Evolutionary conservation across 2,797 vertebrate genomes (phyloP), one percentile per base, ranked within the genome.

Genomic region (Lutjanus argentimaculatus): DNA sequence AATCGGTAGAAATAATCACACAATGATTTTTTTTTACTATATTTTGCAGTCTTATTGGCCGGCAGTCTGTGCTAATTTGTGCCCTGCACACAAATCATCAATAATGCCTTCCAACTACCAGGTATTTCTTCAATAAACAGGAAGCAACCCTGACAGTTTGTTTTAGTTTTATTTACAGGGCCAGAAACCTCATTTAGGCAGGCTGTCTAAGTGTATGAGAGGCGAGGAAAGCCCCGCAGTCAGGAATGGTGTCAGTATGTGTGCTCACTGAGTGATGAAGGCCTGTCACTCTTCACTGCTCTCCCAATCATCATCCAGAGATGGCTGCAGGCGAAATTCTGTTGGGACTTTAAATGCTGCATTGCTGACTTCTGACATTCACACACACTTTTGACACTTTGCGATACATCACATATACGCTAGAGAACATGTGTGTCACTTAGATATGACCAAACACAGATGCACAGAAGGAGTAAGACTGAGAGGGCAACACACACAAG

Each of bases 201-300:
- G 61, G 45, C 67, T 40, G 14, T 72, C 11, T 3, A 22, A 75
- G 75, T 10, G 65, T 49, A 22, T 64, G n/a, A 61, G 53, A 77
- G 68, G 25, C 3, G 11, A 80, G 77, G 75, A 79, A 86, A 79
- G 74, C 59, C 84, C 56, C 0, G 21, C 75, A 64, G 82, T 59
- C 67, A 77, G 63, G 53, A 84, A 49, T 30, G 51, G 70, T 87
- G 89, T 85, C 80, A 86, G 72, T 15, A 49, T 67, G 46, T 64
- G 72, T 79, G 75, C 68, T 72, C 73, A 13, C 52, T 65, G 85
- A 82, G 80, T 64, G 86, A 82, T 75, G 80, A 88, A 79, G 77
- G 36, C 79, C 74, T 59, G 86, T 88, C 91, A 85, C 77, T 88
- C 57, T 16, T 65, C 82, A 64, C 80, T 30, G 75, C 72, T 36